Conservation (phyloP, 1,140 invertebrate species). For the Sesamia nonagrioides region DNA sequence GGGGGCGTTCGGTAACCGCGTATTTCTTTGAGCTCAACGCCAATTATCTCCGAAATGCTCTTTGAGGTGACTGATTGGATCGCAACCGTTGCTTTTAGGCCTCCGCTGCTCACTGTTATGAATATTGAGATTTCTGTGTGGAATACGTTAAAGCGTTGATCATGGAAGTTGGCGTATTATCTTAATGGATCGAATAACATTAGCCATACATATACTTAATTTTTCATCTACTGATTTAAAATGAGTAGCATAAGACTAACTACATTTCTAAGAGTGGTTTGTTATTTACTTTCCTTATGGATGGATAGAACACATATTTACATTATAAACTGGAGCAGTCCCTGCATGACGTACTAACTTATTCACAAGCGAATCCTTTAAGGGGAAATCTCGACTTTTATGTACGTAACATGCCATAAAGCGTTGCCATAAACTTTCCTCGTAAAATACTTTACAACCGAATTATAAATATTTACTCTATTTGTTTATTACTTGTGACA, state of each 20-base stretch:
- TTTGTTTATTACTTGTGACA: slow-evolving; percentile 18
- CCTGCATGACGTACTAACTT: slow-evolving; percentile 71
- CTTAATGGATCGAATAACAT: background rate
- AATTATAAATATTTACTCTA: slow-evolving; percentile 78
- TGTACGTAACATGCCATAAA: slow-evolving; percentile 81
- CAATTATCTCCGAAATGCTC: slow-evolving; percentile 73
- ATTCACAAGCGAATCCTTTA: slow-evolving; percentile 74
- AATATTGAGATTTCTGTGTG: slow-evolving; percentile 29
- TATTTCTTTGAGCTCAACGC: slow-evolving; percentile 61
- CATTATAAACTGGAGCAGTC: slow-evolving; percentile 33
- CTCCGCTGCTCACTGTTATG: slow-evolving; percentile 30
- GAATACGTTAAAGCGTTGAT: background rate
- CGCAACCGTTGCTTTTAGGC: slow-evolving; percentile 57
- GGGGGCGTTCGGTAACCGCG: slow-evolving; percentile 51
- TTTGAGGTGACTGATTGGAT: slow-evolving; percentile 79
- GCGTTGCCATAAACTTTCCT: slow-evolving; percentile 64
- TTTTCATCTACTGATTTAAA: background rate
- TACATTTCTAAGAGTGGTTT: background rate
- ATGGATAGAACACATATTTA: slow-evolving; percentile 28
- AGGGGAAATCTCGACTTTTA: slow-evolving; percentile 80
- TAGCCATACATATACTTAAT: background rate
- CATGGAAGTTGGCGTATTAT: slow-evolving; percentile 4
- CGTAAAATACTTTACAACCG: slow-evolving; percentile 76
- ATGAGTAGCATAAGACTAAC: background rate
- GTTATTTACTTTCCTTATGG: slow-evolving; percentile 25